Base-by-base conservation (phyloP, 2,888 invertebrate species). In the Neoascia interrupta region DNA sequence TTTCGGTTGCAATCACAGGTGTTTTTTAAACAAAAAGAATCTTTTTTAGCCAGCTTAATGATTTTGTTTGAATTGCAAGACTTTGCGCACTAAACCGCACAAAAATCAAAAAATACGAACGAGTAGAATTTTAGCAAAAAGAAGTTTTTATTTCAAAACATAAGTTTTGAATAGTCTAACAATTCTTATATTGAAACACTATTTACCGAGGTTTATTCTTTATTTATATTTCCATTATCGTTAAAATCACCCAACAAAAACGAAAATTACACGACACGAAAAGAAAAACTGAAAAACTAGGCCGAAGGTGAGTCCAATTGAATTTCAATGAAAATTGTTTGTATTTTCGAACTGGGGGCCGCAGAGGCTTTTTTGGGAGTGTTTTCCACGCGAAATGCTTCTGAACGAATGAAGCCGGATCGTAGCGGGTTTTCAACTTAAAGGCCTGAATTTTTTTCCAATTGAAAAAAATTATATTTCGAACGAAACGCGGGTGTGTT, bases 1-100 rank as follows among this genome's bases (percentile, higher is more conserved):
- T 79, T 79, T 73, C 73, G 72, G 73, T 68, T 73, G 34, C 79
- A 79, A 79, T 79, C 79, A 73, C 79, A 73, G 49, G 66, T 68
- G 68, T 68, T 73, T 79, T 79, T 79, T 61, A 66, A 79, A 79
- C 79, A 66, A 51, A 61, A 79, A 21, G 61, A 73, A 23, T 68
- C 49, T 36, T 73, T 79, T 79, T 51, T 51, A 79, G 79, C 79
- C 79, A 79, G 79, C 79, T 79, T 79, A 79, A 72, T 72, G 58
- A 51, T 58, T 76, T 76, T 64, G 28, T 28, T 53, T 58, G 47
- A 36, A 63, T 58, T 49, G 26, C 31, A 63, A 56, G 15, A 72
- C 64, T 76, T 51, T 72, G 45, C 72, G 72, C 79, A 54, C 66
- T 53, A 73, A 36, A 60, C 23, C 36, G 58, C 76, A 60, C 54